Percentiles rank a stretch among this genome's conserved stretches.
Conservation (phyloP, 2,888 invertebrate species). For the Colostygia pectinataria region DNA sequence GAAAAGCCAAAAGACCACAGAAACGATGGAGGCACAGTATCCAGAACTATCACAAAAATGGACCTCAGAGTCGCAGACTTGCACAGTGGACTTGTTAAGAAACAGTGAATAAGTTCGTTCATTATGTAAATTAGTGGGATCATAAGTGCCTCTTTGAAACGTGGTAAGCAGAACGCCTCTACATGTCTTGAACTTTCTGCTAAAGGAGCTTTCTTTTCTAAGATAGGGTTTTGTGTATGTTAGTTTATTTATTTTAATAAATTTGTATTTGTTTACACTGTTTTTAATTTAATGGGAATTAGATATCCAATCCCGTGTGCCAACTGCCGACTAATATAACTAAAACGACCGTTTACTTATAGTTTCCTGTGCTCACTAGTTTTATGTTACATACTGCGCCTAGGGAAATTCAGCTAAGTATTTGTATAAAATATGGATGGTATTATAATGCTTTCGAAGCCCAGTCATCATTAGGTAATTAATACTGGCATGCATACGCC, state of each 20-base stretch:
- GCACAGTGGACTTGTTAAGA: slow-evolving; percentile 11
- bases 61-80: slow-evolving; percentile 8
- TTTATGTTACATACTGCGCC: too few species aligned
- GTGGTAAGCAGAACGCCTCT: slow-evolving; percentile 2
- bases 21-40: slow-evolving; percentile 41
- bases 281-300: neutral
- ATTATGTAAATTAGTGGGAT: slow-evolving; percentile 4
- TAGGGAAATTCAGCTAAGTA: too few species aligned
- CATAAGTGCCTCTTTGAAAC: slow-evolving; percentile 13
- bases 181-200: slow-evolving; percentile 1
- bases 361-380: too few species aligned
- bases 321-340: too few species aligned
- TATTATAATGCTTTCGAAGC: too few species aligned
- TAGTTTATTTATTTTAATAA: slow-evolving; percentile 16
- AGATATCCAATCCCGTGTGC: too few species aligned
- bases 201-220: slow-evolving; percentile 7
- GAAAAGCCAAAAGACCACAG: slow-evolving; percentile 40
- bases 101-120: slow-evolving; percentile 12
- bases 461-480: slow-evolving; percentile 12
- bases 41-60: slow-evolving; percentile 10
- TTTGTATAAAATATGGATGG: too few species aligned
- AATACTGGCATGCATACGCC: slow-evolving; percentile 20
- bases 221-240: slow-evolving; percentile 15
- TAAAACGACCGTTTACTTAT: too few species aligned
- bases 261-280: slow-evolving; percentile 5